phyloP scores from a whole-genome alignment of 2,888 invertebrate species.

The Phoenoteleia sp. region DNA sequence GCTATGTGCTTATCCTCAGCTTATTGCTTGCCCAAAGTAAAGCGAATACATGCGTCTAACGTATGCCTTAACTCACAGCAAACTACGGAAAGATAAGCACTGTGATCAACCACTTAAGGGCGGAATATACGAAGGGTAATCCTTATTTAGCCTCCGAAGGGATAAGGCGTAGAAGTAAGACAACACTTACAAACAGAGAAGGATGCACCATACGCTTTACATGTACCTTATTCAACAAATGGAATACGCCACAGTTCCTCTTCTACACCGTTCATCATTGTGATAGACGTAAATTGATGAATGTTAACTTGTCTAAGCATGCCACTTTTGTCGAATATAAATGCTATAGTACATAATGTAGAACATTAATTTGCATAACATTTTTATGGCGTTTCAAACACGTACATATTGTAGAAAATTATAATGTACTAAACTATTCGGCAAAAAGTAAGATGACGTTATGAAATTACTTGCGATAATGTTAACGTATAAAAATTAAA shows the following conservation, averaged over 20 bases:
- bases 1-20: conserved; percentile 70
- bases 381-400: conserved; percentile 21
- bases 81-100: conserved; percentile 71
- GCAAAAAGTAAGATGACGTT: too few species aligned
- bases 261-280: conserved; percentile 61
- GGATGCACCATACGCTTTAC: conserved; percentile 53
- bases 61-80: conserved; percentile 67
- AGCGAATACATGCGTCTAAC: conserved; percentile 68
- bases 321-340: conserved; percentile 62
- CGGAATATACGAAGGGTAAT: conserved; percentile 67
- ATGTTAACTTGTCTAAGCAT: conserved; percentile 63
- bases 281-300: conserved; percentile 71
- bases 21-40: conserved; percentile 72
- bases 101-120: conserved; percentile 70
- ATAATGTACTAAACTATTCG: too few species aligned
- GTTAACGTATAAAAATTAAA: too few species aligned
- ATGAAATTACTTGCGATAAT: too few species aligned
- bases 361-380: conserved; percentile 47
- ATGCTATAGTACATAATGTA: conserved; percentile 24
- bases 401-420: too few species aligned
- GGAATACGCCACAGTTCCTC: conserved; percentile 63
- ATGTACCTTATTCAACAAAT: conserved; percentile 65
- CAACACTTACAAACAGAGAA: conserved; percentile 50
- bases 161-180: conserved; percentile 57
- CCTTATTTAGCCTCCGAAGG: conserved; percentile 67